Evolutionary conservation across 2,797 vertebrate species (phyloP), one percentile per base, ranked within the genome.

Genomic region (Danio jaintianensis): DNA sequence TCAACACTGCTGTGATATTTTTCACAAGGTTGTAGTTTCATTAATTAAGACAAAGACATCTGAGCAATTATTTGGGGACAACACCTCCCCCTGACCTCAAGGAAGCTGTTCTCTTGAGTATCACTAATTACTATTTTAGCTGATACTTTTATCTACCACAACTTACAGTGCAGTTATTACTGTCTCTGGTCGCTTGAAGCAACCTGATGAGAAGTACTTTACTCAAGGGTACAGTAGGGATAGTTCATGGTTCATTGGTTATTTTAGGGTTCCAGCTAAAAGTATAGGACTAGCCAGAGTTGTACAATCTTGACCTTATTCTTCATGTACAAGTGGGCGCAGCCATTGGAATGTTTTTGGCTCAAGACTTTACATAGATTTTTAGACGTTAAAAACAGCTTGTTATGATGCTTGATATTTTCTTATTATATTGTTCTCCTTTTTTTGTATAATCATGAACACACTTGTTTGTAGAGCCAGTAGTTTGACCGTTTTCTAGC

Each of bases 31-130:
- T 16, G 40, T 40, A 18, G 10, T 8, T 10, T 2, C 36, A 53
- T 18, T 12, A 53, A 70, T 70, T 40, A 70, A 70, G 67, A 40
- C 10, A 38, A 38, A 53, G 22, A 18, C 6, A 53, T 53, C 10
- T 13, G 6, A 70, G 36, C 11, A 53, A 53, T 40, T 53, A 12
- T 53, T 70, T 29, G 53, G 6, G 20, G 6, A 70, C 67, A 70
- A 53, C 29, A 20, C 48, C 48, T 38, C 47, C 15, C 50, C 5
- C 8, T 70, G 67, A 70, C 48, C 48, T 69, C 29, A 52, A 69
- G 16, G 8, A 69, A 52, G 29, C 48, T 52, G 67, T 48, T 69
- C 29, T 18, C 29, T 12, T 69, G 36, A 53, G 29, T 12, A 53
- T 40, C 6, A 18, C 48, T 47, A 47, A 66, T 47, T 29, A 67